These are phyloP conservation scores for Solen grandis DNA, from an alignment of 1,140 invertebrate genomes.

Conservation along the genomic window DNA sequence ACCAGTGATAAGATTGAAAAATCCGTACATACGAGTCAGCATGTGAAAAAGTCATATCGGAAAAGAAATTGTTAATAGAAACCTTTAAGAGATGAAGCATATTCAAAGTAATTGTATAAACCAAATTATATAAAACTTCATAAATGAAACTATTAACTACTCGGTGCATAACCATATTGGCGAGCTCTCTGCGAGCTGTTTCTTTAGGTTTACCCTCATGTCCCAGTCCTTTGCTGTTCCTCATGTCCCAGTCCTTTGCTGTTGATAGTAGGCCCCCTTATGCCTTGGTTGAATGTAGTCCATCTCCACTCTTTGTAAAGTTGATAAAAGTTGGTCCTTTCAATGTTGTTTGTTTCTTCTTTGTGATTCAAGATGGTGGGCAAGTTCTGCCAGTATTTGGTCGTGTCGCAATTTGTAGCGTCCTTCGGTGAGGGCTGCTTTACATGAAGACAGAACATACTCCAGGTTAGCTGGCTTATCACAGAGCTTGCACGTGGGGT, in stretches of 20 bases:
- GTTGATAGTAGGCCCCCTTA: slow-evolving; percentile 10
- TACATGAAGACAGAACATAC: slow-evolving; percentile 12
- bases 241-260: slow-evolving; percentile 39
- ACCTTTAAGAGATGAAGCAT: too few relatives aligned
- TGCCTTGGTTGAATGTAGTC: not conserved
- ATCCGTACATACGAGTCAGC: too few relatives aligned
- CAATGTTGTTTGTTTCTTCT: not conserved
- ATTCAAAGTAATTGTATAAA: too few relatives aligned
- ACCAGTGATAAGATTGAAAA: too few relatives aligned
- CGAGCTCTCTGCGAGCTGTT: too few relatives aligned
- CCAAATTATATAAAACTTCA: too few relatives aligned
- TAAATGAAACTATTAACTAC: too few relatives aligned
- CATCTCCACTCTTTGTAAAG: not conserved
- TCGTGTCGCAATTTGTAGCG: slow-evolving; percentile 25
- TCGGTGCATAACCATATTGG: too few relatives aligned
- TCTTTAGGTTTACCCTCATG: too few relatives aligned
- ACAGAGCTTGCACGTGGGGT: slow-evolving; percentile 26
- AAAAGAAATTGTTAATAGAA: too few relatives aligned
- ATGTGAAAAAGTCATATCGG: too few relatives aligned
- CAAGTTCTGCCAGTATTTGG: not conserved
- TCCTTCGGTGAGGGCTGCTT: not conserved
- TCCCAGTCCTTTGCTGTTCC: too few relatives aligned
- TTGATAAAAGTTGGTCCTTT: not conserved
- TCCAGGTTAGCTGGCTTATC: slow-evolving; percentile 9
- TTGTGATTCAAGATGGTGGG: not conserved